Conservation (phyloP, 2,797 vertebrate genomes). For the Myotis vivesi region DNA sequence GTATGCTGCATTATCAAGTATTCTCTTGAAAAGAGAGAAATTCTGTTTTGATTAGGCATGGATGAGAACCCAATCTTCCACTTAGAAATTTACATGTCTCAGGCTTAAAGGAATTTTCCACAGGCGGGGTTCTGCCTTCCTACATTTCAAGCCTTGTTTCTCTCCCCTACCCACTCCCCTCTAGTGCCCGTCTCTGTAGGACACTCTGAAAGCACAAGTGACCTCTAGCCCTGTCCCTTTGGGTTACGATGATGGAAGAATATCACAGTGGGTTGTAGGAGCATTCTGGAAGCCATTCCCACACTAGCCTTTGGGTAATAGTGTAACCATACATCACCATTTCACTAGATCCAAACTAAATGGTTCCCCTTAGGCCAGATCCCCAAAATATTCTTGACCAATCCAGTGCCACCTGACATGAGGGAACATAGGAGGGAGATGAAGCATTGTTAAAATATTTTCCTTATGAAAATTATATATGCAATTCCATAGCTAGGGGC, state of each 20-base stretch:
- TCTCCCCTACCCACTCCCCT: background rate
- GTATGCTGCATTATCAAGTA: background rate
- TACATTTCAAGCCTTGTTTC: background rate
- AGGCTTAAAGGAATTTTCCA: conserved; percentile 32
- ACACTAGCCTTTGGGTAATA: background rate
- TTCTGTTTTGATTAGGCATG: conserved; percentile 42
- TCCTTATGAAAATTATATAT: background rate
- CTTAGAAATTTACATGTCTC: background rate
- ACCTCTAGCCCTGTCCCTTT: background rate
- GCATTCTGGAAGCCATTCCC: background rate
- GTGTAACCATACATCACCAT: background rate
- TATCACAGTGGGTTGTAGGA: background rate
- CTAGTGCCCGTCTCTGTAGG: background rate
- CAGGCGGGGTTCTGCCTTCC: background rate
- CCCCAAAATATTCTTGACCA: background rate
- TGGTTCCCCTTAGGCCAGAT: background rate
- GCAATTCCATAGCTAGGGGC: background rate
- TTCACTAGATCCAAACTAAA: background rate
- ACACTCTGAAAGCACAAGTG: background rate
- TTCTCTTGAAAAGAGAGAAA: conserved; percentile 37
- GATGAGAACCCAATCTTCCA: conserved; percentile 4
- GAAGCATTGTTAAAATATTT: background rate
- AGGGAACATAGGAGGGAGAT: background rate
- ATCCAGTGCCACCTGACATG: background rate
- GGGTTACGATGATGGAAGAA: background rate